Evolutionary conservation across 2,888 invertebrate species (phyloP).

Genomic region (Pinctada fucata): DNA sequence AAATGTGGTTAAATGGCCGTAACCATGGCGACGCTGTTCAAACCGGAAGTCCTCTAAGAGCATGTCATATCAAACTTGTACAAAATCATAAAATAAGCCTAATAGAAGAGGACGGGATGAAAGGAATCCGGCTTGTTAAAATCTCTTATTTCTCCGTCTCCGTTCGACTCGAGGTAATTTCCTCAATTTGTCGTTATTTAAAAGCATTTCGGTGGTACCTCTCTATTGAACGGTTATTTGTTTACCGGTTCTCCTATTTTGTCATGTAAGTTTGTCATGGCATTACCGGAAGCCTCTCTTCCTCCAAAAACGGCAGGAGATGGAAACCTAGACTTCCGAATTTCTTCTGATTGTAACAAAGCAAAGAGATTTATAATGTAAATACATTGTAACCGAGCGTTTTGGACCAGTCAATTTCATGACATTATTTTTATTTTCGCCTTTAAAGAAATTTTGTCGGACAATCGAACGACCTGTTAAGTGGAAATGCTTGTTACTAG

Average conservation of each 20-base stretch:
- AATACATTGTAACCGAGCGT: too few relatives aligned
- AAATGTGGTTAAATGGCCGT: conserved; percentile 25
- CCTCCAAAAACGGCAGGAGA: not conserved
- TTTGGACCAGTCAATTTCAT: too few relatives aligned
- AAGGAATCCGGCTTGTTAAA: not conserved
- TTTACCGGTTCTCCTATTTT: conserved; percentile 2
- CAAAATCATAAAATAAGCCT: conserved; percentile 8
- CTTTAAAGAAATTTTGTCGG: too few relatives aligned
- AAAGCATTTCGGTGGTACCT: not conserved
- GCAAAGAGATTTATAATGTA: too few relatives aligned
- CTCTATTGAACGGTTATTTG: not conserved
- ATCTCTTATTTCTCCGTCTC: conserved; percentile 1
- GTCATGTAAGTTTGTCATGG: not conserved
- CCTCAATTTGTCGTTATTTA: not conserved
- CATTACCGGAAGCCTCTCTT: not conserved
- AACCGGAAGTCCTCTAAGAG: conserved; percentile 41
- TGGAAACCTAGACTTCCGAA: not conserved
- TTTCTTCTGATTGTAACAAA: too few relatives aligned
- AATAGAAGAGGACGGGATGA: conserved; percentile 3
- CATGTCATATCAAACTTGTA: conserved; percentile 34
- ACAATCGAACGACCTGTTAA: too few relatives aligned
- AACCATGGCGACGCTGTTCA: conserved; percentile 32
- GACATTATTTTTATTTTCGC: too few relatives aligned
- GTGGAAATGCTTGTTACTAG: too few relatives aligned
- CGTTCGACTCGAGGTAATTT: not conserved